Evolutionary conservation across 53 echinoderm and acorn worm species (phyloP).

Genomic region (Arbacia lixula): DNA sequence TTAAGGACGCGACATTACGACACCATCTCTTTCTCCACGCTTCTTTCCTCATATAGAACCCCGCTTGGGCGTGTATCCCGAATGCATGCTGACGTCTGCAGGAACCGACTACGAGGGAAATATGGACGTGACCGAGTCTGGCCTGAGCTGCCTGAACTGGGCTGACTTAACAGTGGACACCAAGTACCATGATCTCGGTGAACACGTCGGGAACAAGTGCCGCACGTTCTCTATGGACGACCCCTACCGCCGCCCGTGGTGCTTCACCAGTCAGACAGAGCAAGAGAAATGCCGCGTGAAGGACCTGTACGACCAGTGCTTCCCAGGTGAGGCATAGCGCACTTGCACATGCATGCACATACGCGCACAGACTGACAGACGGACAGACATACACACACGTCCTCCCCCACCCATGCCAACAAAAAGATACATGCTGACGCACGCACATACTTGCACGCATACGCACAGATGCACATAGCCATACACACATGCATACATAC

Average conservation of each 20-base stretch:
- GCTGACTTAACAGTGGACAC: not conserved
- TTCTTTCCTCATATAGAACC: not conserved
- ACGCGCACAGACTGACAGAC: too few relatives aligned
- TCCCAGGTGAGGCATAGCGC: conserved; percentile 18
- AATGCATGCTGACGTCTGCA: not conserved
- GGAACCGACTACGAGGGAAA: conserved; percentile 16
- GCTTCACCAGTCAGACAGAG: not conserved
- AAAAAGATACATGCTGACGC: too few relatives aligned
- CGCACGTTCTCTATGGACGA: not conserved
- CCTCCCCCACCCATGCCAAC: too few relatives aligned
- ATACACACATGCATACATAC: too few relatives aligned
- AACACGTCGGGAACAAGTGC: not conserved
- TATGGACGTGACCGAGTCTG: conserved; percentile 1
- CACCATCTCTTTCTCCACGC: too few relatives aligned
- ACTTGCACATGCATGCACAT: too few relatives aligned
- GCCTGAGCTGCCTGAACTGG: conserved; percentile 8
- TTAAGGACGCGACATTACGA: too few relatives aligned
- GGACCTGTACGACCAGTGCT: conserved; percentile 37
- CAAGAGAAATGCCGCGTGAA: conserved; percentile 38
- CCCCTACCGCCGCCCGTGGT: conserved; percentile 13
- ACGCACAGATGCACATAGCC: too few relatives aligned
- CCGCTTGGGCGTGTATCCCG: not conserved
- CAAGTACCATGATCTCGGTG: not conserved
- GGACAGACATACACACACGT: too few relatives aligned
- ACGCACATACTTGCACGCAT: too few relatives aligned